phyloP scores from a whole-genome alignment of 2,113 vertebrate genomes.

The Otolemur garnettii region DNA sequence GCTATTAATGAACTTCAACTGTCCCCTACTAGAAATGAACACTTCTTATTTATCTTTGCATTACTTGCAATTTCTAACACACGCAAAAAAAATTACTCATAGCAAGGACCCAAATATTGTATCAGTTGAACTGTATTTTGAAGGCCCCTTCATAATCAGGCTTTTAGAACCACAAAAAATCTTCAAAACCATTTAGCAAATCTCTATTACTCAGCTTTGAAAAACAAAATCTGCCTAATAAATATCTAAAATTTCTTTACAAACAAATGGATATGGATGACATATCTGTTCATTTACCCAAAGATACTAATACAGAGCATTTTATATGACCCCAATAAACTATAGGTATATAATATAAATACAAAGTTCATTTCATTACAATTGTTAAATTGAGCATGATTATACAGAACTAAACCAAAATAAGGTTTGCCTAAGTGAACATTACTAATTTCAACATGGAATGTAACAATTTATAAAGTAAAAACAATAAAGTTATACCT shows the following conservation, averaged over 20 bases:
- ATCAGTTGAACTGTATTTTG: conserved; percentile 25
- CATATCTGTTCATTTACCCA: conserved; percentile 4
- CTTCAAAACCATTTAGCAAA: conserved; percentile 35
- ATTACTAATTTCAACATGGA: conserved; percentile 57
- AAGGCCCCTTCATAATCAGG: conserved; percentile 7
- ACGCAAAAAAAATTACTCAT: conserved; percentile 30
- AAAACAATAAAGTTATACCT: conserved; percentile 84
- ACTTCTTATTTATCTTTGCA: conserved; percentile 29
- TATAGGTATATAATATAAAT: conserved; percentile 57
- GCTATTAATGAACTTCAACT: conserved; percentile 25
- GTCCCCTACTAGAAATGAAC: conserved; percentile 47
- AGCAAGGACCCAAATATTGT: not conserved
- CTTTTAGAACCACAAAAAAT: conserved; percentile 42
- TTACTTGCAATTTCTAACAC: conserved; percentile 40
- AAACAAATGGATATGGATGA: conserved; percentile 55
- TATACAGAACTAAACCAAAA: conserved; percentile 52
- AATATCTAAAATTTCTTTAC: conserved; percentile 54
- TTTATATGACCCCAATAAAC: conserved; percentile 26
- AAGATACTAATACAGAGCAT: conserved; percentile 47
- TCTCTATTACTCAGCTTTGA: conserved; percentile 50
- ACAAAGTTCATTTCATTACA: conserved; percentile 27
- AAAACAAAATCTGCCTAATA: conserved; percentile 57
- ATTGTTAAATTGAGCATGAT: conserved; percentile 47
- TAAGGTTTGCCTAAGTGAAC: conserved; percentile 34
- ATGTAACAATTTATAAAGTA: conserved; percentile 55